phyloP scores from a whole-genome alignment of 92 coral and sea anemone genomes.

The Nematostella vectensis region DNA sequence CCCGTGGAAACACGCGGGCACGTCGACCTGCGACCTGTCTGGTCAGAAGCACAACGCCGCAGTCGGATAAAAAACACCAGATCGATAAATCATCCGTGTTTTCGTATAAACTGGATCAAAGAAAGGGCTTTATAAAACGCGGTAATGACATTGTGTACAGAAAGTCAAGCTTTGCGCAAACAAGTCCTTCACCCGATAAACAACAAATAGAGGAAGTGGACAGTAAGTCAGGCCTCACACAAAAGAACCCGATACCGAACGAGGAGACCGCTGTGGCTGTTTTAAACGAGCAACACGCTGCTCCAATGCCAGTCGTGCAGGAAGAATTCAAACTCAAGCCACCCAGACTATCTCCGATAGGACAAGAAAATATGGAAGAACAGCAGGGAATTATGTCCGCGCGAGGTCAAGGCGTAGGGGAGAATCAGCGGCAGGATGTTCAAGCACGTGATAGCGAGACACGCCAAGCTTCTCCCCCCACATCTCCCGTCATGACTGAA shows the following conservation, averaged over 20 bases:
- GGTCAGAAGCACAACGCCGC: background rate
- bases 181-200: background rate
- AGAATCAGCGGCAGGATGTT: too few relatives aligned
- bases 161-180: slow-evolving; percentile 8
- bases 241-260: too few relatives aligned
- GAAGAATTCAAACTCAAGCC: too few relatives aligned
- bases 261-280: too few relatives aligned
- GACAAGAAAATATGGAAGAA: background rate
- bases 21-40: slow-evolving; percentile 14
- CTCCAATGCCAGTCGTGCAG: background rate
- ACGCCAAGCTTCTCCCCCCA: too few relatives aligned
- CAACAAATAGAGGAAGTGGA: background rate
- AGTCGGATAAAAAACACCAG: background rate
- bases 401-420: too few relatives aligned
- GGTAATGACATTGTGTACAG: slow-evolving; percentile 12
- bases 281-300: too few relatives aligned
- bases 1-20: background rate
- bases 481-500: background rate
- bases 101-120: slow-evolving; percentile 7
- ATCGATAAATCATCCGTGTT: background rate
- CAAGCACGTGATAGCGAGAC: too few relatives aligned
- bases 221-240: too few relatives aligned
- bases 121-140: slow-evolving; percentile 16
- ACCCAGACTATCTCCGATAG: background rate
- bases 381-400: too few relatives aligned